Conservation (phyloP, 2,113 vertebrate genomes). For the Colinus virginianus region DNA sequence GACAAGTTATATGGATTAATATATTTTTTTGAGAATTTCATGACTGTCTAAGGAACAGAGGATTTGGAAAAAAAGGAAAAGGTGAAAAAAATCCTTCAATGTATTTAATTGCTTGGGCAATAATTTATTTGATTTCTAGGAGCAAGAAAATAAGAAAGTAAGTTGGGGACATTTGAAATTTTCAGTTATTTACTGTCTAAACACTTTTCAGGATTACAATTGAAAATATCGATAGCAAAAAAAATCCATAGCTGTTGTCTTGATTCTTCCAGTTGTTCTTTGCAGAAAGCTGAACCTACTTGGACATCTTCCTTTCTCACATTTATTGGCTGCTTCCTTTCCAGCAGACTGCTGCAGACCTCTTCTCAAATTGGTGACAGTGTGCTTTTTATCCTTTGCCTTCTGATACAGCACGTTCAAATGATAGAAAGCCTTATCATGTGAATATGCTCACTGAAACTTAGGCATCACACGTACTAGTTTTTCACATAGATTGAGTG, state of each 20-base stretch:
- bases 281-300: not conserved
- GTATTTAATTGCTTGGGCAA: not conserved
- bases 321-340: not conserved
- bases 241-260: not conserved
- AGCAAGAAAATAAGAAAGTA: not conserved
- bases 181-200: not conserved
- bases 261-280: not conserved
- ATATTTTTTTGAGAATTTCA: not conserved
- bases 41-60: not conserved
- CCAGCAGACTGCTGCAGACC: not conserved
- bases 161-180: not conserved
- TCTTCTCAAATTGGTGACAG: not conserved
- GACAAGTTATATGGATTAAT: not conserved
- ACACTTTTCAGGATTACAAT: not conserved
- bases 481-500: not conserved
- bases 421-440: conserved; percentile 18
- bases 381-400: not conserved
- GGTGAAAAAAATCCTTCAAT: not conserved
- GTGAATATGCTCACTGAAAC: not conserved
- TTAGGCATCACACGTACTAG: not conserved
- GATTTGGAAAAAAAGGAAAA: not conserved
- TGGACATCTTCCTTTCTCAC: not conserved
- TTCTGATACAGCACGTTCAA: not conserved
- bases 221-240: not conserved
- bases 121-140: not conserved